Evolutionary conservation across 2,797 vertebrate genomes (phyloP).

Genomic region (Phoeniculus purpureus): DNA sequence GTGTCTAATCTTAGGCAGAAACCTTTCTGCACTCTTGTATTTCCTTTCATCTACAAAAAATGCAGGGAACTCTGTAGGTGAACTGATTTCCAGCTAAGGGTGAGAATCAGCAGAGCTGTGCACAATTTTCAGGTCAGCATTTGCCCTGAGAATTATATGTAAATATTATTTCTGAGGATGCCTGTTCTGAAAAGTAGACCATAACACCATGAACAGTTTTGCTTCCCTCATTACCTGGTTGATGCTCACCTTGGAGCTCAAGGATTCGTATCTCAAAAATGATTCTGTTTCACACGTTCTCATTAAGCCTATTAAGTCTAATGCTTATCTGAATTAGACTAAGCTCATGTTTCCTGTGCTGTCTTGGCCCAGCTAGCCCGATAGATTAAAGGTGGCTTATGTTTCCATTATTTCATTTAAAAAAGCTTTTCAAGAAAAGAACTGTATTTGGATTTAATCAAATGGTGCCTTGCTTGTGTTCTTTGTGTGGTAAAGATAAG

Average conservation of each 20-base stretch:
- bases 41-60: too few species aligned
- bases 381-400: not conserved
- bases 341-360: not conserved
- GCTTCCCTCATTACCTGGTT: not conserved
- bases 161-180: not conserved
- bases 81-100: too few species aligned
- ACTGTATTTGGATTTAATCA: not conserved
- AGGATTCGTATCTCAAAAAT: not conserved
- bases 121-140: too few species aligned
- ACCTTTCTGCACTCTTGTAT: too few species aligned
- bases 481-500: not conserved
- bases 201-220: not conserved
- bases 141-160: not conserved
- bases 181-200: not conserved
- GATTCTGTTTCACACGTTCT: not conserved
- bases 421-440: not conserved
- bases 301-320: not conserved
- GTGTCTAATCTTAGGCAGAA: too few species aligned
- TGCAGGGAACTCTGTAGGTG: too few species aligned
- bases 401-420: not conserved
- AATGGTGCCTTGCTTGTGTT: not conserved
- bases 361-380: not conserved
- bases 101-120: too few species aligned
- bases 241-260: not conserved
- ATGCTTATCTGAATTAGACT: conserved; percentile 7